Evolutionary conservation across 2,888 invertebrate species (phyloP).

Genomic region (Brachyopa scutellaris): DNA sequence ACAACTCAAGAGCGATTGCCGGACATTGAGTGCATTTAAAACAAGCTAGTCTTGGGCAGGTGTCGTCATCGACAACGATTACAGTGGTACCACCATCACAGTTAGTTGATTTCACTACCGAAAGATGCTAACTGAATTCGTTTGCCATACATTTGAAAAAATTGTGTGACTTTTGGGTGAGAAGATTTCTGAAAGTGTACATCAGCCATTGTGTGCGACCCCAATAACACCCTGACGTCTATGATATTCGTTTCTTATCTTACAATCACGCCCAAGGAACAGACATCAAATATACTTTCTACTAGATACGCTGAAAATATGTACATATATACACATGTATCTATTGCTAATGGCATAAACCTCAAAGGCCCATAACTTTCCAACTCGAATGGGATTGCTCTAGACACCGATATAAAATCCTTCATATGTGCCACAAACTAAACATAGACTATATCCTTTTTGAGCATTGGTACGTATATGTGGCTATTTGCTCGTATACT

Average conservation of each 20-base stretch:
- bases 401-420: slow-evolving; percentile 14
- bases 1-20: too few relatives aligned
- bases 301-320: slow-evolving; percentile 22
- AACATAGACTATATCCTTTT: slow-evolving; percentile 33
- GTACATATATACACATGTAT: too few relatives aligned
- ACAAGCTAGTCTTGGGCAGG: too few relatives aligned
- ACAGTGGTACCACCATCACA: too few relatives aligned
- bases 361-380: not conserved
- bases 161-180: too few relatives aligned
- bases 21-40: too few relatives aligned
- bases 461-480: not conserved
- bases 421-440: slow-evolving; percentile 14
- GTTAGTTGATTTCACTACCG: too few relatives aligned
- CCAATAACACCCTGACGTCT: slow-evolving; percentile 12
- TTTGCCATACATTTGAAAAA: too few relatives aligned
- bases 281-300: too few relatives aligned
- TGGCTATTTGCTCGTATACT: not conserved
- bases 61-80: too few relatives aligned
- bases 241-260: not conserved
- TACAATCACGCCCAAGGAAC: slow-evolving; percentile 30
- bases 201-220: slow-evolving; percentile 8
- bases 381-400: slow-evolving; percentile 31
- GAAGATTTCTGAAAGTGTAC: not conserved
- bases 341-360: slow-evolving; percentile 7
- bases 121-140: too few relatives aligned